A percentile compares a stretch with the other conserved stretches of the same genome.
phyloP scores from a whole-genome alignment of 2,888 invertebrate genomes.

The Crepidodera aurea region DNA sequence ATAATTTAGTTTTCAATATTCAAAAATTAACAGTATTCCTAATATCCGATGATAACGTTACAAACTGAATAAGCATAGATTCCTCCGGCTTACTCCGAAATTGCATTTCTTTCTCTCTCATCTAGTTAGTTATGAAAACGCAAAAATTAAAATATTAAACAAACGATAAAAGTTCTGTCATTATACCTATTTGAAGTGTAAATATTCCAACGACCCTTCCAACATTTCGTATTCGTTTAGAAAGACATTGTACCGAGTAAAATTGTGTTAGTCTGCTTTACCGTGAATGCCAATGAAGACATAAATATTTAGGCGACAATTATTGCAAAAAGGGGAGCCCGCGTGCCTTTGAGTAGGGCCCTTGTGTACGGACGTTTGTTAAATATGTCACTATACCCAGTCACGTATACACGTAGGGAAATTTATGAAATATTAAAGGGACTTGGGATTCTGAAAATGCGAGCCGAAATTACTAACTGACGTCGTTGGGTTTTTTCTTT shows the following conservation, averaged over 20 bases:
- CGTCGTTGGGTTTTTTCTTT: not conserved
- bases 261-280: not conserved
- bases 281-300: not conserved
- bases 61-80: too few relatives aligned
- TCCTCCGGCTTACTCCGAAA: too few relatives aligned
- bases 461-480: not conserved
- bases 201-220: too few relatives aligned
- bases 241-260: not conserved
- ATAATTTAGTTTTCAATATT: too few relatives aligned
- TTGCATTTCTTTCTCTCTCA: too few relatives aligned
- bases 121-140: too few relatives aligned
- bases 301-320: not conserved
- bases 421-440: not conserved
- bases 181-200: too few relatives aligned
- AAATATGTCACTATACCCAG: not conserved
- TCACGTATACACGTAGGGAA: not conserved
- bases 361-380: not conserved
- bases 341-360: not conserved
- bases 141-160: too few relatives aligned
- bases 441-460: not conserved
- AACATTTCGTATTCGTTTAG: too few relatives aligned
- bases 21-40: too few relatives aligned
- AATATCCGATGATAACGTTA: too few relatives aligned
- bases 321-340: not conserved
- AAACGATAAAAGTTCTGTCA: too few relatives aligned